phyloP scores from a whole-genome alignment of 2,113 vertebrate genomes.

The Pangasianodon hypophthalmus region DNA sequence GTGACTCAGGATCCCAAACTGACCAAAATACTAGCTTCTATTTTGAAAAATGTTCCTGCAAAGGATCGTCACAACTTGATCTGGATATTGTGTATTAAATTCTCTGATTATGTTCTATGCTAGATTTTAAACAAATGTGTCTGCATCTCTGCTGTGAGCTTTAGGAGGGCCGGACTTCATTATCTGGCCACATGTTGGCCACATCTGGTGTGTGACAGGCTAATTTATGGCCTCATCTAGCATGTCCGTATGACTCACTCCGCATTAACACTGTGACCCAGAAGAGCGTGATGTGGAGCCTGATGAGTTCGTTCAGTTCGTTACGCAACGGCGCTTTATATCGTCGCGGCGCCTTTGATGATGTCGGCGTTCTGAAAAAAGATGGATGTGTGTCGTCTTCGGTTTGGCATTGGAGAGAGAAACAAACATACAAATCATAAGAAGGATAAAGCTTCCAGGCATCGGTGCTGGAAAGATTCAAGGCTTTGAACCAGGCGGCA shows the following conservation, averaged over 20 bases:
- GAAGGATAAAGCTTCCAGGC: background rate
- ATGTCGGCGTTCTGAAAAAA: background rate
- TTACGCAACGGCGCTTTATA: background rate
- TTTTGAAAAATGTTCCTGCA: background rate
- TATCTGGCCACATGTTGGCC: conserved; percentile 8
- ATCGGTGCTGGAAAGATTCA: background rate
- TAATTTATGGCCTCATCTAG: conserved; percentile 24
- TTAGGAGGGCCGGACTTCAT: background rate
- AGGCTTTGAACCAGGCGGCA: background rate
- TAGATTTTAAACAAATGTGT: background rate
- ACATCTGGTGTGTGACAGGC: conserved; percentile 18
- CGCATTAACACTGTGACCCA: conserved; percentile 11
- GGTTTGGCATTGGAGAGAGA: background rate
- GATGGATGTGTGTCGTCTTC: background rate
- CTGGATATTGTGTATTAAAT: background rate
- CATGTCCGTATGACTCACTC: background rate
- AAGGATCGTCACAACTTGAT: background rate
- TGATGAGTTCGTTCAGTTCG: background rate
- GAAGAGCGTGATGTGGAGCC: conserved; percentile 15
- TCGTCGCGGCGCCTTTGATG: background rate
- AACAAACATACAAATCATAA: background rate
- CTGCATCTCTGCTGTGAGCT: background rate
- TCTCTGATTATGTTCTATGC: background rate
- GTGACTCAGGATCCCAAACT: background rate
- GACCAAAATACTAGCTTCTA: background rate